These are phyloP conservation scores for Cetonia aurata DNA, from an alignment of 2,888 invertebrate genomes.

Conservation along the genomic window DNA sequence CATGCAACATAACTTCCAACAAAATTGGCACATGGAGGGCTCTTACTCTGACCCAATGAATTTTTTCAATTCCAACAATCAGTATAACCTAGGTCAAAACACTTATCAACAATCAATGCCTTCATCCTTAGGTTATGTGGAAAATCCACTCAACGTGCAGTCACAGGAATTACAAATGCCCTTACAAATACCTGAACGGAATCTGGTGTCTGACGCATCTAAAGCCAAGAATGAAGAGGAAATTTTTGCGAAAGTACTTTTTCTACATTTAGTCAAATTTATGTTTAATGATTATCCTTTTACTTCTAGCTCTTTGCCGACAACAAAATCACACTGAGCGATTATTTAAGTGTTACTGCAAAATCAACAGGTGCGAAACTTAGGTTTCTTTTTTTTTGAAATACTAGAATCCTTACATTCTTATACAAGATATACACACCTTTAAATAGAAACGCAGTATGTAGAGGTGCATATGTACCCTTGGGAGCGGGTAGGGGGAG, in stretches of 20 bases:
- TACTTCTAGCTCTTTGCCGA: slow-evolving; percentile 64
- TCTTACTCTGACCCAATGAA: not conserved
- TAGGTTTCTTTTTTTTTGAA: slow-evolving; percentile 6
- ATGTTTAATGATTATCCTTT: slow-evolving; percentile 44
- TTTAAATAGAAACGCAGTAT: too few species aligned
- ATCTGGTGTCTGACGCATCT: not conserved
- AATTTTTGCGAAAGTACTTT: slow-evolving; percentile 53
- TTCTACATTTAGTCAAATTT: slow-evolving; percentile 21
- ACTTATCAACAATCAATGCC: slow-evolving; percentile 2
- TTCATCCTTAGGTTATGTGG: not conserved
- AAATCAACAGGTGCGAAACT: slow-evolving; percentile 61
- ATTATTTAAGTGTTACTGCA: slow-evolving; percentile 63
- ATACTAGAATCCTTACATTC: too few species aligned
- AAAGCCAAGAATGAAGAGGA: slow-evolving; percentile 43
- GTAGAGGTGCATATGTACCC: too few species aligned
- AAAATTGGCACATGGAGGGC: slow-evolving; percentile 33
- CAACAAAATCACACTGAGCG: slow-evolving; percentile 64
- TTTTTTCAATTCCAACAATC: not conserved
- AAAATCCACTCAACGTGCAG: not conserved
- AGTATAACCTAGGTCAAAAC: slow-evolving; percentile 15
- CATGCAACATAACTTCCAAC: slow-evolving; percentile 24
- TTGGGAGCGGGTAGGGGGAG: too few species aligned
- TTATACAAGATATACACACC: too few species aligned
- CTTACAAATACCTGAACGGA: slow-evolving; percentile 20
- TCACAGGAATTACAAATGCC: not conserved